Conservation (phyloP, 2,888 invertebrate genomes). For the Polymixis lichenea region DNA sequence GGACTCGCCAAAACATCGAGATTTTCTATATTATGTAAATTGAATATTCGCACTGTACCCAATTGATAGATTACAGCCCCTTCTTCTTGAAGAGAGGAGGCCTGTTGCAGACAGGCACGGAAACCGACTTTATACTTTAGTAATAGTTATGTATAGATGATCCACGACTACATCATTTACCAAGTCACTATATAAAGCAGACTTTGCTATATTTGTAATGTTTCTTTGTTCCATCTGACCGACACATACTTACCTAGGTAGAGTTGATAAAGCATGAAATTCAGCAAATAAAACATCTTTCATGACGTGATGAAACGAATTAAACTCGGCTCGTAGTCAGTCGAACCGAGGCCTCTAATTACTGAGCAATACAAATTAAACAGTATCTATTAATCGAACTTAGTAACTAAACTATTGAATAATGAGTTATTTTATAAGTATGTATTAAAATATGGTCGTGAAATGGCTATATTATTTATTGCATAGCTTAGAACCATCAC, state of each 20-base stretch:
- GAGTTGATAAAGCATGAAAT: slow-evolving; percentile 52
- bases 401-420: too few relatives aligned
- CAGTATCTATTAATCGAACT: background rate
- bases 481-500: background rate
- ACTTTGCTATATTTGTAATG: slow-evolving; percentile 18
- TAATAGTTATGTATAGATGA: too few relatives aligned
- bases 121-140: too few relatives aligned
- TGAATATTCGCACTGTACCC: too few relatives aligned
- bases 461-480: background rate
- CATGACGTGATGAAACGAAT: slow-evolving; percentile 32
- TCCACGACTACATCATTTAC: background rate
- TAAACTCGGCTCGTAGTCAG: background rate
- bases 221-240: slow-evolving; percentile 12
- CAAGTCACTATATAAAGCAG: slow-evolving; percentile 8
- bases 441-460: background rate
- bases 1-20: too few relatives aligned
- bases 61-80: too few relatives aligned
- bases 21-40: too few relatives aligned
- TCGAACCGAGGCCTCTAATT: slow-evolving; percentile 3
- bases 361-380: background rate
- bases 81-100: too few relatives aligned
- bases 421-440: background rate
- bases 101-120: too few relatives aligned
- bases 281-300: slow-evolving; percentile 46
- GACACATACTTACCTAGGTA: slow-evolving; percentile 16